These are phyloP conservation scores for Microcebus tavaratra DNA, from an alignment of 2,113 vertebrate species.

Conservation along the genomic window DNA sequence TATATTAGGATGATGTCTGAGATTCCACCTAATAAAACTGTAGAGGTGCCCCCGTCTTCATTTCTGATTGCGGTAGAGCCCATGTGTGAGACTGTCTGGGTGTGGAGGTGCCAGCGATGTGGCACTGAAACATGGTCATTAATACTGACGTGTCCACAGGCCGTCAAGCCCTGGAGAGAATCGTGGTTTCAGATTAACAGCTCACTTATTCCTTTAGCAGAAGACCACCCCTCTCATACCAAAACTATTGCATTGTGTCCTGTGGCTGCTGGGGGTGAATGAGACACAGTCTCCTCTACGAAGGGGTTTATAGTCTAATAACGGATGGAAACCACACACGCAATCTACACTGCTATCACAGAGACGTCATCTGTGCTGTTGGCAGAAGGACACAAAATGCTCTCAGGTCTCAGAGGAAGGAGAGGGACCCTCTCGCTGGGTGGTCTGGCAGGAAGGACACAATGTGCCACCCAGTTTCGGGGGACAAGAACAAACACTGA, in stretches of 20 bases:
- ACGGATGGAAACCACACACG: background rate
- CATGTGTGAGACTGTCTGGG: background rate
- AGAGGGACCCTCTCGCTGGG: background rate
- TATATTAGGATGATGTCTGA: background rate
- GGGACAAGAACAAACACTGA: background rate
- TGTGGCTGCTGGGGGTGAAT: background rate
- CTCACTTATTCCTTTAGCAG: background rate
- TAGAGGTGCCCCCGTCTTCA: background rate
- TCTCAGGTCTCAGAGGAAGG: background rate
- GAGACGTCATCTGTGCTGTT: background rate
- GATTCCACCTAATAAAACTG: background rate
- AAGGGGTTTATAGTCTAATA: background rate
- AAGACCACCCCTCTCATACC: background rate
- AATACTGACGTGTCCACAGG: background rate
- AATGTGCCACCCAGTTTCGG: background rate
- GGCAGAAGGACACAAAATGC: background rate
- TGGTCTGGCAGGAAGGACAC: background rate
- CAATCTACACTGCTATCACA: background rate
- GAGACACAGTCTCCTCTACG: background rate
- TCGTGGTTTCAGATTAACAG: background rate
- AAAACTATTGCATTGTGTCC: background rate
- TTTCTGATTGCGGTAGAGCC: background rate
- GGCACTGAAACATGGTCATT: background rate
- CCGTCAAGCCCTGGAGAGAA: conserved; percentile 10
- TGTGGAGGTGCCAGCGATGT: background rate